A percentile compares a stretch with the other conserved stretches of the same genome.
Evolutionary conservation across 2,113 vertebrate species (phyloP).

Genomic region (Hylia prasina): DNA sequence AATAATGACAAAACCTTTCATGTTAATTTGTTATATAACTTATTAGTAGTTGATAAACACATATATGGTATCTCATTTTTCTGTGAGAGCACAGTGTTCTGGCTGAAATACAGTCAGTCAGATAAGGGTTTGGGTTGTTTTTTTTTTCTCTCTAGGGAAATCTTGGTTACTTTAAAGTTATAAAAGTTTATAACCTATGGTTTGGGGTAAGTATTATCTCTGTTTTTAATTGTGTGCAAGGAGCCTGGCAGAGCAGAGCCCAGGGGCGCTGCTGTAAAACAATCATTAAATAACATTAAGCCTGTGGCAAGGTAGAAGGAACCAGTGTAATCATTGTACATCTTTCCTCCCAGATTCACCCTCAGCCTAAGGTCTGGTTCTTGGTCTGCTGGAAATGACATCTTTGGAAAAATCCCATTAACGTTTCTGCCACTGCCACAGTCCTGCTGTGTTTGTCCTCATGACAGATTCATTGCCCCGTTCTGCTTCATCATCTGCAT

Average conservation of each 20-base stretch:
- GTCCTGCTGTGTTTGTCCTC: not conserved
- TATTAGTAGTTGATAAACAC: not conserved
- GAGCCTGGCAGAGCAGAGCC: not conserved
- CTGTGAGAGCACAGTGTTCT: not conserved
- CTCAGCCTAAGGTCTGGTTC: not conserved
- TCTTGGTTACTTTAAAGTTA: not conserved
- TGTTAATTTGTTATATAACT: not conserved
- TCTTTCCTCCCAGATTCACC: not conserved
- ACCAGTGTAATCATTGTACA: not conserved
- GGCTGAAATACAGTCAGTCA: not conserved
- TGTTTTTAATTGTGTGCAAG: not conserved
- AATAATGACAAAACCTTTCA: not conserved
- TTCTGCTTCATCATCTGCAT: not conserved
- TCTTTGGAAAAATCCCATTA: not conserved
- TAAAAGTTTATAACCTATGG: not conserved
- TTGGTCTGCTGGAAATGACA: not conserved
- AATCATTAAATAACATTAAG: slow-evolving; percentile 17
- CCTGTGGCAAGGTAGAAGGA: not conserved
- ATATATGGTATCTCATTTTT: not conserved
- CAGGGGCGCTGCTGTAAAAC: not conserved
- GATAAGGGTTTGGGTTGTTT: not conserved
- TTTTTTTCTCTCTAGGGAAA: not conserved
- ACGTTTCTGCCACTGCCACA: not conserved
- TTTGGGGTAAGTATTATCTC: not conserved
- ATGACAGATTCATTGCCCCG: rapidly evolving